Base-by-base conservation (phyloP, 2,797 vertebrate genomes). In the Ctenopoma kingsleyae region DNA sequence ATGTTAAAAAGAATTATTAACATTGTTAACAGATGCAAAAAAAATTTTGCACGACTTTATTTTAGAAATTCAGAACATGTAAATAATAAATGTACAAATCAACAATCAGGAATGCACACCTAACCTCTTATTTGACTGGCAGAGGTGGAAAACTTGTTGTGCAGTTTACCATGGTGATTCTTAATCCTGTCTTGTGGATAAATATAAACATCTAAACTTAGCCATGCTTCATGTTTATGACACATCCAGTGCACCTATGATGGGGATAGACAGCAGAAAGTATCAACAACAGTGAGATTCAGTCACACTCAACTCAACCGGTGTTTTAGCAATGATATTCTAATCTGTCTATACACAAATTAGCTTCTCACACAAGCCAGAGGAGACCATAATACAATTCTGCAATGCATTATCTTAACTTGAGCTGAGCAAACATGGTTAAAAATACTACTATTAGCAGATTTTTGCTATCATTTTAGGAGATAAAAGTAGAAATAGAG, bases 201-300 rank as follows among this genome's bases (percentile, higher is more conserved):
- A 43, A 52, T 32, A 7, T 6, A 8, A 16, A 8, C 17, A 17
- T 43, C 9, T 53, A 56, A 65, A 65, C 23, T 47, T 16, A 23
- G 13, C 13, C 25, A 35, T 49, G 35, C n/a, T 19, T 22, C 8
- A 4, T 22, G 43, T 61, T 41, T 41, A 2, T 71, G 70, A 49
- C 32, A 54, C 65, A 62, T 52, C 17, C 25, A 48, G 43, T 0
- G 30, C 47, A 41, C 43, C 23, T n/a, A 17, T 19, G 11, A 23
- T 35, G 47, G 32, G 61, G 64, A 70, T 3, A 72, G 65, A 76
- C 58, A 64, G 61, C 68, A 46, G 52, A 15, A 23, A 56, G 41
- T 10, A 22, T 76, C 52, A 67, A 51, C 40, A 57, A 11, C 41
- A 57, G 40, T 17, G 38, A 64, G 55, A 53, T 44, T 64, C 50